Evolutionary conservation across 2,888 invertebrate species (phyloP), one percentile per base, ranked within the genome.

Genomic region (Steinernema carpocapsae): DNA sequence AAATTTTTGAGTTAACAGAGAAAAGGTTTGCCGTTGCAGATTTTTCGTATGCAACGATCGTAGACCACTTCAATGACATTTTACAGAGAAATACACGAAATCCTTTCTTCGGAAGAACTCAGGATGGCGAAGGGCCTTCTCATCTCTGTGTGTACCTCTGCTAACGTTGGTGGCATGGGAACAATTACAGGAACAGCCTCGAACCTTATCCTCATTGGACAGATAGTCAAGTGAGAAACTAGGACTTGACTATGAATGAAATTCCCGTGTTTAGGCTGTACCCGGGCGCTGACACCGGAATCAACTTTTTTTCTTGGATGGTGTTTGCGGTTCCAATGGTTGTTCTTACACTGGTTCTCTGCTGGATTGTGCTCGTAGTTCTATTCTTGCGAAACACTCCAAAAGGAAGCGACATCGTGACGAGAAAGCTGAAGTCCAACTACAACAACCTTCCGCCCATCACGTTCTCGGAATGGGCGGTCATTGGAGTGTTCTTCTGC

Each of bases 401-500:
- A 42, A 80, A 79, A 59, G 82, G 82, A 72, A 81, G 80, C 10
- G 73, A 75, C 10, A 76, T 80, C 48, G 84, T 85, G 2, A 80
- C 80, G 2, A 78, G 78, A 71, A 83, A 82, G 72, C 72, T 84
- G 17, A 76, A 81, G 74, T 73, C 82, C 48, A 83, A 83, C 64
- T 84, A 83, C 76, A 74, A 77, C 48, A 79, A 80, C 24, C 78
- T 84, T 26, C 77, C 80, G 32, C 70, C 70, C 7, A 72, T 83
- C 12, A 80, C 80, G n/a, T 83, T 78, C 43, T 79, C 81, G 19
- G 83, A 83, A 78, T 72, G 80, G 42, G 80, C 80, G 0, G 84
- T 85, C 7, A 74, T 78, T n/a, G 70, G 71, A 17, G 82, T 82
- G 72, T 96, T 96, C 88, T 88, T 93, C 32, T 80, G 92, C 12